Percentiles rank a stretch among this genome's conserved stretches.
Evolutionary conservation across 64 coral and sea anemone species (phyloP).

Genomic region (Anthopleura sola): DNA sequence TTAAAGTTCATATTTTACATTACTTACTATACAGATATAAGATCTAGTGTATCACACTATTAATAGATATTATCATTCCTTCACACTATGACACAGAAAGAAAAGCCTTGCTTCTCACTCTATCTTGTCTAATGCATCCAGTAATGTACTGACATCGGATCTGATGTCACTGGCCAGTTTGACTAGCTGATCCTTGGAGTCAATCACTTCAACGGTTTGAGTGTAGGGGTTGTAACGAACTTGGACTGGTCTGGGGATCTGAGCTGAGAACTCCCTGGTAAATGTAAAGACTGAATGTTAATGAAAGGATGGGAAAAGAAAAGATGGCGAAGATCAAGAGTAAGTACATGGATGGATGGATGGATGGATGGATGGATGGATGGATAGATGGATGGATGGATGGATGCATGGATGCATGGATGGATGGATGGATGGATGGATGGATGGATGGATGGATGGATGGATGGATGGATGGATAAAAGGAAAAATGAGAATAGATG

Average conservation of each 20-base stretch:
- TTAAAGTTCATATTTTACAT: background rate
- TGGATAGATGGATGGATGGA: too few species aligned
- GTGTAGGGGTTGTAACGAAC: slow-evolving; percentile 97
- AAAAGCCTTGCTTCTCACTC: background rate
- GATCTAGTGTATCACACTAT: background rate
- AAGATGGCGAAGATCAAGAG: too few species aligned
- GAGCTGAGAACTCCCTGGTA: slow-evolving; percentile 44
- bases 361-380: too few species aligned
- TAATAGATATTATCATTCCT: too few species aligned
- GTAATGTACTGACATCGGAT: slow-evolving; percentile 59
- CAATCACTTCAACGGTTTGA: slow-evolving; percentile 91
- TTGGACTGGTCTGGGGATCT: slow-evolving; percentile 82
- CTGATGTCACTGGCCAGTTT: slow-evolving; percentile 80
- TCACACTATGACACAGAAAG: too few species aligned
- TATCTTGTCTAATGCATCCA: slow-evolving; percentile 61
- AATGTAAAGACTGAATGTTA: too few species aligned
- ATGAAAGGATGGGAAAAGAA: background rate
- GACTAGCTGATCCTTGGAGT: slow-evolving; percentile 87
- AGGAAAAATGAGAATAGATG: too few species aligned
- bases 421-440: too few species aligned
- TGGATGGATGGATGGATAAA: too few species aligned
- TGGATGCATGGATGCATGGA: too few species aligned
- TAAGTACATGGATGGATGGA: too few species aligned
- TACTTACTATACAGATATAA: background rate
- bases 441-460: too few species aligned